Evolutionary conservation across 2,113 vertebrate species (phyloP), one percentile per base, ranked within the genome.

Genomic region (Myotis brandtii): DNA sequence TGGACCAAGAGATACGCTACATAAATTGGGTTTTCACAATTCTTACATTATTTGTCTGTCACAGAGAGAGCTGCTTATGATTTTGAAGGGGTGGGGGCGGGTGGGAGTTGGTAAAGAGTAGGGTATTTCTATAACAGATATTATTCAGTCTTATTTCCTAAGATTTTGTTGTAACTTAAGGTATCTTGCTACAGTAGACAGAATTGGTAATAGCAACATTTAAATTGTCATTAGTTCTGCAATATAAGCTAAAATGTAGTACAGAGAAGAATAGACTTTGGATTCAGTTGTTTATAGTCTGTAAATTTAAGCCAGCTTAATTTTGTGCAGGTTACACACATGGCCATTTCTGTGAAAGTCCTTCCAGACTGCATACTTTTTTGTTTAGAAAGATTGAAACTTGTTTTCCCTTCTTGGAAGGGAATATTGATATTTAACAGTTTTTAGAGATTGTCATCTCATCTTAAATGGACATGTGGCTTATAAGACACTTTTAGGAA

Each of bases 1-100:
- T 99, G 99, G 99, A 99, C 99, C 96, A 99, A 99, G 98, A 98
- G 99, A 98, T 99, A 99, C 0, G 99, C 99, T 95, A 99, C 99
- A 99, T 99, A 99, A 98, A 95, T 72, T 91, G 97, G 85, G 97
- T 96, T 95, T 94, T 96, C n/a, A 4, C 95, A 96, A 96, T 81
- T 97, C 97, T 96, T 95, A 94, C 97, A 8, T 98, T 98, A 97
- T 97, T 98, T 79, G 97, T 99, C 98, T 98, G 98, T 98, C 98
- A 98, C 98, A 98, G 98, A 98, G 91, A 98, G 98, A 99, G 99
- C 98, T 99, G 99, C 98, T 98, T 98, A 98, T 98, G 98, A 98
- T 98, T 98, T 98, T 98, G 97, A 98, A 79, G 97, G 96, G 98
- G 96, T 97, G 95, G 98, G 98, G 98, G 98, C 97, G 97, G 98